Evolutionary conservation across 1,140 invertebrate species (phyloP).

Genomic region (Pseudomyrmex sp.): DNA sequence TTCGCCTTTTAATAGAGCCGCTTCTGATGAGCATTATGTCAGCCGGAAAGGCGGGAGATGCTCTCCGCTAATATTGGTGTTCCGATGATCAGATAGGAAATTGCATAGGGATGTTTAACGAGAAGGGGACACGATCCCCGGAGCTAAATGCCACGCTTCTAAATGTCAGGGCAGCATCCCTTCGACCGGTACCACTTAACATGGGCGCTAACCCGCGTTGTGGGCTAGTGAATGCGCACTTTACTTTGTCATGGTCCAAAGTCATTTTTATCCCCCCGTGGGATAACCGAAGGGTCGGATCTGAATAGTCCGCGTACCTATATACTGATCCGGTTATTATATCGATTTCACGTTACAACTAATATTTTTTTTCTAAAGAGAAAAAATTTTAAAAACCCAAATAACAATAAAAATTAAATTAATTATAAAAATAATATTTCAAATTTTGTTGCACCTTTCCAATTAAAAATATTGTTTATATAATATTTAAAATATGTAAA

Average conservation of each 20-base stretch:
- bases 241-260: slow-evolving; percentile 63
- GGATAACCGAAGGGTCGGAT: slow-evolving; percentile 20
- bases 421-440: too few relatives aligned
- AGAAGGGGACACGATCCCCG: slow-evolving; percentile 61
- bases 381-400: background rate
- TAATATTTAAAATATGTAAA: too few relatives aligned
- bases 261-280: slow-evolving; percentile 47
- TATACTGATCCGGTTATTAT: background rate
- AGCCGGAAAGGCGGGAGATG: slow-evolving; percentile 79
- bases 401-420: background rate
- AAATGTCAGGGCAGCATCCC: slow-evolving; percentile 83
- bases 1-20: slow-evolving; percentile 32
- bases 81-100: slow-evolving; percentile 80
- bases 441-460: too few relatives aligned
- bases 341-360: background rate
- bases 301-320: background rate
- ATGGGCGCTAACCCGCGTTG: slow-evolving; percentile 58
- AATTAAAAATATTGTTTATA: too few relatives aligned
- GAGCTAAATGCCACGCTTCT: slow-evolving; percentile 78
- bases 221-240: slow-evolving; percentile 32
- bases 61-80: slow-evolving; percentile 75
- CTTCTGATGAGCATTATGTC: slow-evolving; percentile 74
- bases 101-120: slow-evolving; percentile 78
- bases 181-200: slow-evolving; percentile 68
- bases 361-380: background rate